Percentiles rank a stretch among this genome's conserved stretches.
These are phyloP conservation scores for Lethrus apterus DNA, from an alignment of 1,140 invertebrate species.

Conservation along the genomic window DNA sequence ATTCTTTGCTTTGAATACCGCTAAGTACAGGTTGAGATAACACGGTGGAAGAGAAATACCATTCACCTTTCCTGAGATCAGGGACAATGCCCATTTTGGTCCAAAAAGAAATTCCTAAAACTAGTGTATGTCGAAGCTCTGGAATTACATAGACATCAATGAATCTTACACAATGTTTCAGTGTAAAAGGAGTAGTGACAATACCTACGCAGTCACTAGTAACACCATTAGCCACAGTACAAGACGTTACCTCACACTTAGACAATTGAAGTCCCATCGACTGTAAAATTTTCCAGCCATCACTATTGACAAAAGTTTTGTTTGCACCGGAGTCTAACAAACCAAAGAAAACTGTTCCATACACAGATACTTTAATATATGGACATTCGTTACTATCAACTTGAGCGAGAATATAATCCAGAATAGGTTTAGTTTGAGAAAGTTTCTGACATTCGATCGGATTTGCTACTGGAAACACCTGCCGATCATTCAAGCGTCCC, in stretches of 20 bases:
- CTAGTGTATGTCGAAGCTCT: not conserved
- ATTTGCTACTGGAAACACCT: no score
- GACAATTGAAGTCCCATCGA: no score
- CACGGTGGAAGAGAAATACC: no score
- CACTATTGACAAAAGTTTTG: not conserved
- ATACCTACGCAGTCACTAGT: constrained; percentile 5
- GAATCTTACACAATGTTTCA: not conserved
- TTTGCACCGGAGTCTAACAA: constrained; percentile 3
- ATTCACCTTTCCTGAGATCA: no score
- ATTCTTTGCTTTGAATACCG: not conserved
- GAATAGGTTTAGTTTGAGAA: not conserved
- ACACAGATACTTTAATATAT: not conserved
- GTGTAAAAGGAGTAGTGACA: constrained; percentile 1
- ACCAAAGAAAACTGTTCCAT: not conserved
- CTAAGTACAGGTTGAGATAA: no score
- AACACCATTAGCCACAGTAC: constrained; percentile 7
- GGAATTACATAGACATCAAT: constrained; percentile 6
- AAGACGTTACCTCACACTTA: no score
- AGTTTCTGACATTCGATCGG: no score
- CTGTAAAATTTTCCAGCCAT: not conserved
- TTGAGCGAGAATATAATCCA: not conserved
- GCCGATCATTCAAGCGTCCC: no score
- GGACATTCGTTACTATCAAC: not conserved
- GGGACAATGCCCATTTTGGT: not conserved
- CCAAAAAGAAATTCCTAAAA: not conserved